A percentile compares a stretch with the other conserved stretches of the same genome.
Conservation (phyloP, 2,797 vertebrate species). For the Channallabes apus region DNA sequence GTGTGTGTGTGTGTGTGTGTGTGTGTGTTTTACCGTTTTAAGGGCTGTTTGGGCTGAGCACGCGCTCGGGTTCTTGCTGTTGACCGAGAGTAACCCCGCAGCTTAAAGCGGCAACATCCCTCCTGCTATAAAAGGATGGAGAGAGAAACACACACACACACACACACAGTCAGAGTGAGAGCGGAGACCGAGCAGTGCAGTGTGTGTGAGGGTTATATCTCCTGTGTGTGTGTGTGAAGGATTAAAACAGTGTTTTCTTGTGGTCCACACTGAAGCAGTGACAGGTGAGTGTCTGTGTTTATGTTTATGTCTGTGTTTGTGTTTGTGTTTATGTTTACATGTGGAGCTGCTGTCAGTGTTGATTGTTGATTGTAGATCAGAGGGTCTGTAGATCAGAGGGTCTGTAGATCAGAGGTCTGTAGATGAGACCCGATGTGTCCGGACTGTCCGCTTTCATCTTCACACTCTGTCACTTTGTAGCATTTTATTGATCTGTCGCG, state of each 20-base stretch:
- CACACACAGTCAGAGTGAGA: conserved; percentile 40
- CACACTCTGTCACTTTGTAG: too few species aligned
- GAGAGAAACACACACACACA: conserved; percentile 63
- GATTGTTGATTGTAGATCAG: too few species aligned
- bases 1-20: not conserved
- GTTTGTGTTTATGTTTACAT: not conserved
- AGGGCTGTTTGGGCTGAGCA: conserved; percentile 75
- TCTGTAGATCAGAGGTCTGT: not conserved
- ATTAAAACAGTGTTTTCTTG: not conserved
- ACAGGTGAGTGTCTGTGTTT: not conserved
- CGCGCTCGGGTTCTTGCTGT: conserved; percentile 64
- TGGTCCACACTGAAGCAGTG: not conserved
- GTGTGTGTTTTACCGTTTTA: conserved; percentile 66
- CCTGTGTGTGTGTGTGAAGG: not conserved
- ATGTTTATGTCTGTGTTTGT: not conserved
- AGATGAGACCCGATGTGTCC: too few species aligned
- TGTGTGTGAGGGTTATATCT: not conserved
- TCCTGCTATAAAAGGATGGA: conserved; percentile 72
- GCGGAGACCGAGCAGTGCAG: conserved; percentile 35
- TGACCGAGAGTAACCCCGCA: conserved; percentile 80
- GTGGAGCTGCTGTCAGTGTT: not conserved
- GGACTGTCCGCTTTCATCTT: too few species aligned
- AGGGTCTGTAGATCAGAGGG: not conserved
- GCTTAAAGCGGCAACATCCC: conserved; percentile 58
- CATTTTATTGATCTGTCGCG: too few species aligned